phyloP scores from a whole-genome alignment of 2,113 vertebrate genomes.

The Varanus komodoensis region DNA sequence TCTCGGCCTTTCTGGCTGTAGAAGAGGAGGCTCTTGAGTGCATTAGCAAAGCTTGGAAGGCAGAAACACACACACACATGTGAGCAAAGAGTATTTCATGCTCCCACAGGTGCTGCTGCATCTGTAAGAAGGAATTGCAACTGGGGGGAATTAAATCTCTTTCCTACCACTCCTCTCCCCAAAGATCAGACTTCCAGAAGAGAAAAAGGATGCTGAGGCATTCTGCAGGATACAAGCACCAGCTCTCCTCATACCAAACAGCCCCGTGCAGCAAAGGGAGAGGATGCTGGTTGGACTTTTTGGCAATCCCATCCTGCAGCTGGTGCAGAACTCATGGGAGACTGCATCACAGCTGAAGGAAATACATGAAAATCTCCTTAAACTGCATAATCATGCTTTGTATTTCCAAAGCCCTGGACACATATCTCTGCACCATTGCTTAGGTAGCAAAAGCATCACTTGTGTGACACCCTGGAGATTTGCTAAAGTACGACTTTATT shows the following conservation, averaged over 20 bases:
- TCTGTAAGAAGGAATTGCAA: background rate
- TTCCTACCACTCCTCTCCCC: background rate
- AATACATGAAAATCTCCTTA: background rate
- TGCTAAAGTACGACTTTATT: too few species aligned
- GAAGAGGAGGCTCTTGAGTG: background rate
- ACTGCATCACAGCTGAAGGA: background rate
- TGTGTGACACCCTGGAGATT: too few species aligned
- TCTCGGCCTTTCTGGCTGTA: background rate
- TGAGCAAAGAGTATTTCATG: background rate
- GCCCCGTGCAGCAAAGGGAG: too few species aligned
- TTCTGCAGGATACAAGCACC: background rate
- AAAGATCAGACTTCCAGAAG: background rate
- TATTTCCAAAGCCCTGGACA: too few species aligned
- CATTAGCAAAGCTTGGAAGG: background rate
- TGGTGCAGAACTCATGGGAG: background rate
- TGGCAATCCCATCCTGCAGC: background rate
- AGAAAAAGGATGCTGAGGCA: background rate
- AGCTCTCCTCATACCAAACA: background rate
- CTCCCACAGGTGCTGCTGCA: background rate
- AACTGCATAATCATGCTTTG: background rate
- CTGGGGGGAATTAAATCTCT: too few species aligned
- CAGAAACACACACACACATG: background rate
- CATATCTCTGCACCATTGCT: background rate
- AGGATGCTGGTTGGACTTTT: background rate
- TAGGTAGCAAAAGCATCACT: background rate